phyloP scores from a whole-genome alignment of 2,888 invertebrate species.

The Pyrocoelia pectoralis region DNA sequence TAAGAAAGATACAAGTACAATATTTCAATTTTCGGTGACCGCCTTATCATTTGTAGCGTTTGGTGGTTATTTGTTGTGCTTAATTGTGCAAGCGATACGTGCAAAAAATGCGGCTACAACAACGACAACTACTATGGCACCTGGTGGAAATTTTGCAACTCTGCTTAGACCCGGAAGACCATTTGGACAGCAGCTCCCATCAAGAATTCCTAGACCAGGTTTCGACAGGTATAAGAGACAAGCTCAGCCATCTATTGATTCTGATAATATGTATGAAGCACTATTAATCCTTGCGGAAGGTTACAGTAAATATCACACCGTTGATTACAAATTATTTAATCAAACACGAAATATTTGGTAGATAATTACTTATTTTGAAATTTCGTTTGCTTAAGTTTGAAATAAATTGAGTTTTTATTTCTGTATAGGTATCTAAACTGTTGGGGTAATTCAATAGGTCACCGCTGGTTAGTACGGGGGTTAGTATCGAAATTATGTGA shows the following conservation, averaged over 20 bases:
- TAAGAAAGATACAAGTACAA: slow-evolving; percentile 65
- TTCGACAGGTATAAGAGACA: slow-evolving; percentile 33
- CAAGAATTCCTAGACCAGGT: slow-evolving; percentile 34
- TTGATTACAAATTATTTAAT: slow-evolving; percentile 51
- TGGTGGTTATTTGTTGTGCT: slow-evolving; percentile 81
- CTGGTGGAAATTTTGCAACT: slow-evolving; percentile 11
- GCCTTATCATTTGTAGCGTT: slow-evolving; percentile 84
- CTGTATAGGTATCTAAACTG: too few species aligned
- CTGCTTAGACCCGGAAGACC: neutral
- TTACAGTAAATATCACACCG: slow-evolving; percentile 61
- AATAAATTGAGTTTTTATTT: neutral
- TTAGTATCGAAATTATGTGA: too few species aligned
- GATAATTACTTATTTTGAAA: neutral
- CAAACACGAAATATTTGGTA: neutral
- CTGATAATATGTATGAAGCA: slow-evolving; percentile 63
- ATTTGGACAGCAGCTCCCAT: slow-evolving; percentile 36
- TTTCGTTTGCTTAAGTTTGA: neutral
- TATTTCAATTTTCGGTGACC: slow-evolving; percentile 81
- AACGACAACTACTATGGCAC: slow-evolving; percentile 50
- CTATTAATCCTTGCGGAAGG: slow-evolving; percentile 66
- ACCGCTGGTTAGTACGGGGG: too few species aligned
- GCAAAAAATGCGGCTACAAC: slow-evolving; percentile 62
- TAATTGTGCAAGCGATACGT: slow-evolving; percentile 79
- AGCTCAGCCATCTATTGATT: slow-evolving; percentile 51
- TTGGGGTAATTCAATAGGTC: too few species aligned